Evolutionary conservation across 1,140 invertebrate genomes (phyloP).

Genomic region (Ceratina calcarata): DNA sequence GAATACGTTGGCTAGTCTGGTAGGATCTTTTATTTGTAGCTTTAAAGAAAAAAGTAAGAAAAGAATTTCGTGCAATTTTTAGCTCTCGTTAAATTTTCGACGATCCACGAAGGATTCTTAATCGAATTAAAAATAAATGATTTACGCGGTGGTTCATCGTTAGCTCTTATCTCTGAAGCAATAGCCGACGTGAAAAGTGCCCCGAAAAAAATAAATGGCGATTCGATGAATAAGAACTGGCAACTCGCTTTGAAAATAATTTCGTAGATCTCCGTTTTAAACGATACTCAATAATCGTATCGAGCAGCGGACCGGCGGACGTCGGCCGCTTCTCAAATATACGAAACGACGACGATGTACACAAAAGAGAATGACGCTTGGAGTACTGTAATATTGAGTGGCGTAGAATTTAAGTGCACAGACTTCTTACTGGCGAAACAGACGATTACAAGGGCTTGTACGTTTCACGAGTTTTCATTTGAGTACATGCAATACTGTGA

Average conservation of each 20-base stretch:
- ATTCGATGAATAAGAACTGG: slow-evolving; percentile 11
- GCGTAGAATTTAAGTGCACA: neutral
- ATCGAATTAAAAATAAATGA: no score
- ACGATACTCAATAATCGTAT: no score
- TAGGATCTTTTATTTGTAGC: neutral
- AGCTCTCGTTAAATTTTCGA: neutral
- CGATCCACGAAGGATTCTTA: no score
- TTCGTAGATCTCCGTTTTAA: neutral
- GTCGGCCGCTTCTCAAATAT: no score
- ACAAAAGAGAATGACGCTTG: no score
- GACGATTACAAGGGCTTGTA: neutral
- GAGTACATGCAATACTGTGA: slow-evolving; percentile 38
- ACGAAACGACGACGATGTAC: no score
- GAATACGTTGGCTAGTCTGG: neutral
- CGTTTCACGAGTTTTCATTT: neutral
- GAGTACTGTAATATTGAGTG: neutral
- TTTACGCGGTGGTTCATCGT: no score
- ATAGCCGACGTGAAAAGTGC: slow-evolving; percentile 6
- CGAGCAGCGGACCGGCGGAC: no score
- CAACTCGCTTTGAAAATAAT: neutral
- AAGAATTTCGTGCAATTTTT: slow-evolving; percentile 25
- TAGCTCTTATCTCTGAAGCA: neutral
- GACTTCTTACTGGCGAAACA: neutral
- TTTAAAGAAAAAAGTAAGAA: neutral
- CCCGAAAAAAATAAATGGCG: neutral